These are phyloP conservation scores for cattle (Bos taurus) DNA, from an alignment of 2,113 vertebrate genomes.

Conservation along the genomic window ARS-UCD2.0 NC_037336.1:92444001-92444500, in stretches of 20 bases:
- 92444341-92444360: conserved; percentile 49
- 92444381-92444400: conserved; percentile 35
- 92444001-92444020: not conserved
- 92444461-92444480: conserved; percentile 39
- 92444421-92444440: conserved; percentile 44
- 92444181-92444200: conserved; percentile 15
- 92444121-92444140: not conserved
- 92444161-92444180: conserved; percentile 38
- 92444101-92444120: not conserved
- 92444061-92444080: not conserved
- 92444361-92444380: conserved; percentile 34
- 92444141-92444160: not conserved
- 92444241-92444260: not conserved
- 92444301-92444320: not conserved
- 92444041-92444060: not conserved
- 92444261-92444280: not conserved
- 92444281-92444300: not conserved
- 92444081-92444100: not conserved
- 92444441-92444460: conserved; percentile 55
- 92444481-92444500: conserved; percentile 51
- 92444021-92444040: not conserved
- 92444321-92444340: conserved; percentile 62
- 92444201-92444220: not conserved
- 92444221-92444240: not conserved
- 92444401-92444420: conserved; percentile 39